A percentile compares a stretch with the other conserved stretches of the same genome.
Conservation (phyloP, 2,113 vertebrate genomes). For the Myiozetetes cayanensis region DNA sequence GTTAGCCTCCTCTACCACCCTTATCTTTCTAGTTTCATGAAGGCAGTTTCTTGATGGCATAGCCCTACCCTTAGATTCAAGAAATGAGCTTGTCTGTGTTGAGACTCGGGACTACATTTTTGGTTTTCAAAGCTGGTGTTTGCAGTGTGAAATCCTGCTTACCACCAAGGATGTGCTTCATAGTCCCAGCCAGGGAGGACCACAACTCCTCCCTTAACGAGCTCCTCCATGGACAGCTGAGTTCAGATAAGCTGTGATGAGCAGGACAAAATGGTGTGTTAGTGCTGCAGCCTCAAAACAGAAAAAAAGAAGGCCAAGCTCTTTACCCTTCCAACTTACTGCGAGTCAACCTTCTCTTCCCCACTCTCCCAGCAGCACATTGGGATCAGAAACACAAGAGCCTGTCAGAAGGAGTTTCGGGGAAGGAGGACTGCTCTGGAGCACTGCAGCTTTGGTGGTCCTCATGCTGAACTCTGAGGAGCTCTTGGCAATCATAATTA, state of each 20-base stretch:
- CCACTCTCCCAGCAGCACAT: background rate
- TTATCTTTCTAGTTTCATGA: background rate
- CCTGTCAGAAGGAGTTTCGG: background rate
- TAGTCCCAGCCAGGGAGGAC: background rate
- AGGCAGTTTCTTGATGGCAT: background rate
- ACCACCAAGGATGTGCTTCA: background rate
- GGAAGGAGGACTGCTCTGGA: background rate
- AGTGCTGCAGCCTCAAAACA: rapidly evolving
- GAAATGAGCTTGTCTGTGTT: slow-evolving; percentile 70
- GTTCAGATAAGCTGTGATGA: background rate
- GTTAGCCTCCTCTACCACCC: background rate
- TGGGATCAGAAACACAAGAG: background rate
- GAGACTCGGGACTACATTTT: slow-evolving; percentile 69
- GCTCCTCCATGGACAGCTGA: background rate
- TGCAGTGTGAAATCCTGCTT: background rate
- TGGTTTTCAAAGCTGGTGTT: background rate
- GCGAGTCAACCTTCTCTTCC: background rate
- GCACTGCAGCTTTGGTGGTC: rapidly evolving
- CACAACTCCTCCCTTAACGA: background rate
- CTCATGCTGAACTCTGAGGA: background rate
- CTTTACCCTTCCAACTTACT: background rate
- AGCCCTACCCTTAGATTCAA: background rate
- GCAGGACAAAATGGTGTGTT: background rate
- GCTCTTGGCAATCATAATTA: background rate
- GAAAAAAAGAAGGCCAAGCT: background rate